phyloP scores from a whole-genome alignment of 2,113 vertebrate genomes.

The Petroica traversi region DNA sequence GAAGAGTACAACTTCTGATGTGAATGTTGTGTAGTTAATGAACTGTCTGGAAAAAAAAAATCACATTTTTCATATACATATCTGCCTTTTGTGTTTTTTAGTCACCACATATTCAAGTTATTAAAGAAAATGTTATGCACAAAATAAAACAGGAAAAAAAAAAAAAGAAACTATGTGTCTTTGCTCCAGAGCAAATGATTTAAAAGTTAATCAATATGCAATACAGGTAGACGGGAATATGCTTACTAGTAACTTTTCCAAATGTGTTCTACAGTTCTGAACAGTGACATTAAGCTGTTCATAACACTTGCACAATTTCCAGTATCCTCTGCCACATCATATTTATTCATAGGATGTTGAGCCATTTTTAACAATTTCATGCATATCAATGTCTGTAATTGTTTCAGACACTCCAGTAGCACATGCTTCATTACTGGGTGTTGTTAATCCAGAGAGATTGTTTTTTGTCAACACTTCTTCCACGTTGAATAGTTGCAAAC shows the following conservation, averaged over 20 bases:
- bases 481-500: slow-evolving; percentile 9
- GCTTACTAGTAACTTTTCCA: neutral
- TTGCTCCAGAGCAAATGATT: neutral
- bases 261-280: slow-evolving; percentile 14
- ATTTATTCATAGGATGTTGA: slow-evolving; percentile 59
- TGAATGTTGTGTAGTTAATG: neutral
- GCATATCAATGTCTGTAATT: slow-evolving; percentile 58
- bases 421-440: slow-evolving; percentile 44
- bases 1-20: neutral
- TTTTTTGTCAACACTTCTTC: slow-evolving; percentile 45
- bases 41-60: neutral
- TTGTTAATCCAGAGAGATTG: slow-evolving; percentile 46
- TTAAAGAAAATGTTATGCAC: neutral
- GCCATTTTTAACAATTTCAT: slow-evolving; percentile 63
- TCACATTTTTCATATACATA: neutral
- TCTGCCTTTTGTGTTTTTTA: neutral
- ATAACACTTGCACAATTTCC: neutral
- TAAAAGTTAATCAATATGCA: slow-evolving; percentile 26
- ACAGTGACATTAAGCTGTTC: neutral
- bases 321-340: slow-evolving; percentile 24
- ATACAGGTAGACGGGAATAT: neutral
- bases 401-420: slow-evolving; percentile 59
- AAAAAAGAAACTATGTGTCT: neutral
- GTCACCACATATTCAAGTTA: neutral
- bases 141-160: neutral